Percentiles rank a stretch among this genome's conserved stretches.
phyloP scores from a whole-genome alignment of 2,797 vertebrate genomes.

The Lacerta agilis region DNA sequence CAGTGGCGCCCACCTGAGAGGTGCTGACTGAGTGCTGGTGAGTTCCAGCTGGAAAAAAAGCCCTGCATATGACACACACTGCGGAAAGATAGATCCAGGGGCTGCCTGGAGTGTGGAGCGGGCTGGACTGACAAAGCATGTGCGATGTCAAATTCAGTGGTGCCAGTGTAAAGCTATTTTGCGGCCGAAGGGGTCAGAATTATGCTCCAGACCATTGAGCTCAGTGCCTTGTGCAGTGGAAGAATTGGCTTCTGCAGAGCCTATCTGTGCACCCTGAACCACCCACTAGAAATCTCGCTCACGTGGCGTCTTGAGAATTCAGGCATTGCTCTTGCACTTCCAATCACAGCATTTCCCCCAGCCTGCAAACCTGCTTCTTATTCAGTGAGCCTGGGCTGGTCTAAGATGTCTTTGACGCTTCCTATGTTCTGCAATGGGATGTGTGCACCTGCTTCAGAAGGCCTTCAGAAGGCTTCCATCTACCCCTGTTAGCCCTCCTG shows the following conservation, averaged over 20 bases:
- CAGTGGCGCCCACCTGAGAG: too few species aligned
- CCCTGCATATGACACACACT: too few species aligned
- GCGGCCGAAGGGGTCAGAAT: background rate
- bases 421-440: background rate
- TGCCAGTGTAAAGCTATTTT: background rate
- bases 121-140: background rate
- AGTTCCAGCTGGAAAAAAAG: too few species aligned
- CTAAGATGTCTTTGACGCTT: background rate
- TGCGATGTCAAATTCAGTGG: too few species aligned
- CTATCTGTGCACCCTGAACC: background rate
- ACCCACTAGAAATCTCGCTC: background rate
- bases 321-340: too few species aligned
- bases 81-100: slow-evolving; percentile 12
- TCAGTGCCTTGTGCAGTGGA: background rate
- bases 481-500: background rate
- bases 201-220: background rate
- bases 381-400: background rate
- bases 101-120: background rate
- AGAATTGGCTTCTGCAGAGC: background rate
- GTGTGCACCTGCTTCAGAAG: background rate
- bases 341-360: too few species aligned
- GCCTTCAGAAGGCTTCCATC: background rate
- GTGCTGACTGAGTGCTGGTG: too few species aligned
- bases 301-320: background rate
- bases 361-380: background rate